Percentiles rank a stretch among this genome's conserved stretches.
Evolutionary conservation across 2,113 vertebrate species (phyloP).

Genomic region (Nothoprocta pentlandii): DNA sequence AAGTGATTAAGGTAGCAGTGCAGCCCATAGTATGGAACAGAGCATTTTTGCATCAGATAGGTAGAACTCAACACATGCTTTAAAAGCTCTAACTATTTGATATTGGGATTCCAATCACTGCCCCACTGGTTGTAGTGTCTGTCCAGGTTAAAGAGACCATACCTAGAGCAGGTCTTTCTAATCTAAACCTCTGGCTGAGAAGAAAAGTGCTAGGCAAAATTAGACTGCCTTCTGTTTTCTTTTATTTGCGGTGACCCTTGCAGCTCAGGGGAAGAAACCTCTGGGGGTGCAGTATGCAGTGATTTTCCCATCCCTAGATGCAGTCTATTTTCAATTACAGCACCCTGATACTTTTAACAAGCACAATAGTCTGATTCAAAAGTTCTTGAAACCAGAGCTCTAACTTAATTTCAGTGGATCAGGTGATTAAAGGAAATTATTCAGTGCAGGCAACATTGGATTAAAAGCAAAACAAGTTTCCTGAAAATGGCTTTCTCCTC

Average conservation of each 20-base stretch:
- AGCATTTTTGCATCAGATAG: not conserved
- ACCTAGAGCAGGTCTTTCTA: not conserved
- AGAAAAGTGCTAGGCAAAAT: not conserved
- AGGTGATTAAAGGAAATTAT: not conserved
- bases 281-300: not conserved
- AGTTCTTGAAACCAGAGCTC: not conserved
- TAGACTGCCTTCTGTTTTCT: not conserved
- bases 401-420: not conserved
- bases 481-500: not conserved
- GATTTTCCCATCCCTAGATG: not conserved
- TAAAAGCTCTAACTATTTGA: not conserved
- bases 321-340: not conserved
- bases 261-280: not conserved
- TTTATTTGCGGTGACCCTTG: not conserved
- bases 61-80: not conserved
- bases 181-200: not conserved
- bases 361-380: not conserved
- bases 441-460: not conserved
- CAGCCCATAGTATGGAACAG: not conserved
- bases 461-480: conserved; percentile 34
- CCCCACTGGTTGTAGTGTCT: not conserved
- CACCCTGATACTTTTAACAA: not conserved
- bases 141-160: not conserved
- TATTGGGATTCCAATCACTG: not conserved
- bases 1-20: not conserved